These are phyloP conservation scores for Campopleginae sp. DNA, from an alignment of 2,888 invertebrate species.

Conservation along the genomic window DNA sequence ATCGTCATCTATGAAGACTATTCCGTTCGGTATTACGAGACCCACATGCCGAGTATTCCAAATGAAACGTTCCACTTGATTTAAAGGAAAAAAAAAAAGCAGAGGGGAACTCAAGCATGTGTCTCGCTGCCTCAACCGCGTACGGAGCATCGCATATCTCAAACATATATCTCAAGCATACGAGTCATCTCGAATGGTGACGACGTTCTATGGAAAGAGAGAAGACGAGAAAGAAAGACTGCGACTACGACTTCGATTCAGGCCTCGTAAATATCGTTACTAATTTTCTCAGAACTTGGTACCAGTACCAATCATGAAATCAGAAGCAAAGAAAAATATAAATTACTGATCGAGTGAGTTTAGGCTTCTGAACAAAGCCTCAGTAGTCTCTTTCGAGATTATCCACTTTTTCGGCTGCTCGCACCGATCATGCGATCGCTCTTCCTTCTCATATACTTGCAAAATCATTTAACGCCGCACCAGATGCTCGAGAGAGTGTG, in stretches of 20 bases:
- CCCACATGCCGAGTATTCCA: slow-evolving; percentile 42
- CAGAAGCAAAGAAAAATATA: slow-evolving; percentile 13
- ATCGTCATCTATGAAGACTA: slow-evolving; percentile 18
- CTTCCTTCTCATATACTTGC: slow-evolving; percentile 19
- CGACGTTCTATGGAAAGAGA: slow-evolving; percentile 42
- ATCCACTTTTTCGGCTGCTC: slow-evolving; percentile 5
- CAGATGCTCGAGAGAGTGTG: slow-evolving; percentile 45
- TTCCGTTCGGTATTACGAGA: slow-evolving; percentile 29
- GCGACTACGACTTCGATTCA: slow-evolving; percentile 12
- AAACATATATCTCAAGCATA: slow-evolving; percentile 27
- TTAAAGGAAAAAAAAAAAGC: slow-evolving; percentile 9
- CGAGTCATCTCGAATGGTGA: slow-evolving; percentile 52
- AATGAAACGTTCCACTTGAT: slow-evolving; percentile 38
- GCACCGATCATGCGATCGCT: slow-evolving; percentile 26
- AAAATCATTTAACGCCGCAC: slow-evolving; percentile 52
- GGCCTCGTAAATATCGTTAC: slow-evolving; percentile 47
- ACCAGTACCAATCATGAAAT: slow-evolving; percentile 20
- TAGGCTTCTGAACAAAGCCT: slow-evolving; percentile 12
- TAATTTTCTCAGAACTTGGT: slow-evolving; percentile 30
- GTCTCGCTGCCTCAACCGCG: slow-evolving; percentile 15
- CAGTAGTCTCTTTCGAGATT: slow-evolving; percentile 39
- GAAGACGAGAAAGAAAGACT: not conserved
- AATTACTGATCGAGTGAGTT: slow-evolving; percentile 46
- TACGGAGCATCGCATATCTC: slow-evolving; percentile 38
- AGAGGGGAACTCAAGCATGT: slow-evolving; percentile 43